Percentiles rank a stretch among this genome's conserved stretches.
phyloP scores from a whole-genome alignment of 2,797 vertebrate species.

The Botia almorhae region DNA sequence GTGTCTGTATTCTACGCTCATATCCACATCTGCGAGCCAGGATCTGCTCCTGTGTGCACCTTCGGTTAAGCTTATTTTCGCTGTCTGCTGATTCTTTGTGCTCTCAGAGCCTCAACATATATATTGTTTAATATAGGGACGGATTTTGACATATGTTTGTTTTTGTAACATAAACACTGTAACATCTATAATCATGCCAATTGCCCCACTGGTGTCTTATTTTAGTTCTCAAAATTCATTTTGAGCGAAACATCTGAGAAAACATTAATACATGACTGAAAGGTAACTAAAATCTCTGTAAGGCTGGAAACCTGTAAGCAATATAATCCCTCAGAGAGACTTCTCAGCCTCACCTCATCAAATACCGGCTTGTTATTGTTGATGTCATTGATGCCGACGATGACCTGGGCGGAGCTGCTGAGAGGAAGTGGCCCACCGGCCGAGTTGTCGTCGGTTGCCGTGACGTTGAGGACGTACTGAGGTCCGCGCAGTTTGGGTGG shows the following conservation, averaged over 20 bases:
- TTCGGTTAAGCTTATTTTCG: neutral
- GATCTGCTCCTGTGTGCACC: neutral
- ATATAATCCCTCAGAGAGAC: neutral
- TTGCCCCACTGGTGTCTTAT: no score
- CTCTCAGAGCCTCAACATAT: neutral
- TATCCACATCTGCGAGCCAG: neutral
- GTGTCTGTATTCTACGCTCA: slow-evolving; percentile 28
- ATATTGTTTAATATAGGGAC: neutral
- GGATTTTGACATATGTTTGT: neutral
- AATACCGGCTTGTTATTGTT: slow-evolving; percentile 93
- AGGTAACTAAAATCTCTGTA: no score
- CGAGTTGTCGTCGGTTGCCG: slow-evolving; percentile 87
- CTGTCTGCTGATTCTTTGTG: neutral
- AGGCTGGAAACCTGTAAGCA: neutral
- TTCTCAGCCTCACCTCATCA: slow-evolving; percentile 75
- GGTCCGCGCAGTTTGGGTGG: slow-evolving; percentile 79
- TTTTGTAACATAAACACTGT: no score
- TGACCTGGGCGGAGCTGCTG: slow-evolving; percentile 86
- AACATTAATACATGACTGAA: no score
- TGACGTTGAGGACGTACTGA: slow-evolving; percentile 85
- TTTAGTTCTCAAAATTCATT: no score
- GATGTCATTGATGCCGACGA: slow-evolving; percentile 87
- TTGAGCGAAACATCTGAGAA: no score
- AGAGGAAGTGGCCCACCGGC: slow-evolving; percentile 84
- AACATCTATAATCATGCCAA: no score